Evolutionary conservation across 2,888 invertebrate species (phyloP), one percentile per base, ranked within the genome.

Genomic region (Andrena hattorfiana): DNA sequence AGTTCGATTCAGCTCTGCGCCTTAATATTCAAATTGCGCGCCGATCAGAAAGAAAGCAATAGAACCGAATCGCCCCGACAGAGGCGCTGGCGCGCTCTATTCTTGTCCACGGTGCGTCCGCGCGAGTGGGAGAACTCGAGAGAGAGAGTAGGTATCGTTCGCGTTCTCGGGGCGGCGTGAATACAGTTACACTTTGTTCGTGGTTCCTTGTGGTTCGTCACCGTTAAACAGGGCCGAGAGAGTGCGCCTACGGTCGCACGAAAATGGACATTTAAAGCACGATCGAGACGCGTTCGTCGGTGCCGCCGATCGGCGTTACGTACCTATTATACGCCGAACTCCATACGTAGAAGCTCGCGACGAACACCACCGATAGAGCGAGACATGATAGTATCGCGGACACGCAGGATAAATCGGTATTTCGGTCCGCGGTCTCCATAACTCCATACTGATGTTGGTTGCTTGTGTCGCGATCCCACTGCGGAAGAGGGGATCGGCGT

Each of bases 291-390:
- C 23, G 66, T 79, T 82, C 75, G 72, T 81, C 69, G 77, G 56
- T 23, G 56, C 72, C 60, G 83, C 72, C 35, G 42, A 77, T 68
- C 63, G 70, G 49, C 48, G 66, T 51, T 77, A 86, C 87, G 92
- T 95, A 97, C 97, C 97, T 97, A 95, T 95, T 95, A 90, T 96
- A 95, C 90, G 96, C 96, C 77, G 96, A 96, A 90, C 96, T 96
- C 98, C 98, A 98, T 71, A 98, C 96, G 94, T 98, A 98, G 79
- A 98, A 95, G 94, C 98, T 98, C 77, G 96, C 97, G 85, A 98
- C 97, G 95, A 97, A 98, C 51, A 96, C 95, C 86, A 97, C 94
- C 13, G 98, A 97, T 90, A 98, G 95, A 82, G 96, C 94, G 87
- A 98, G 95, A 94, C 98, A 98, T 87, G 97, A 96, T 85, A 96